phyloP scores from a whole-genome alignment of 2,113 vertebrate genomes.

The Mesembrinibis cayennensis region DNA sequence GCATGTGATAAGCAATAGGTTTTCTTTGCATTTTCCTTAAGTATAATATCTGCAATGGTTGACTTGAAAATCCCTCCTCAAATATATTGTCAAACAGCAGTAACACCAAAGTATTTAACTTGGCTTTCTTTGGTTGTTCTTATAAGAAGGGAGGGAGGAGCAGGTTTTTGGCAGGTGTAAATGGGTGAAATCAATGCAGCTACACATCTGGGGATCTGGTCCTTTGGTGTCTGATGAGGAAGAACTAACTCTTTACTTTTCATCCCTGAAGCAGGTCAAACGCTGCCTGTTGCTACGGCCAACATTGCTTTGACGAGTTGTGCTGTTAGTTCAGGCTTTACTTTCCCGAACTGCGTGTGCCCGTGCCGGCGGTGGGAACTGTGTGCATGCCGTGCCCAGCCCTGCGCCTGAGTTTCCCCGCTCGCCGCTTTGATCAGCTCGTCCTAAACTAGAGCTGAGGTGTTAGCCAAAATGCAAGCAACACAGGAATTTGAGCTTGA shows the following conservation, averaged over 20 bases:
- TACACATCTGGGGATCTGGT: not conserved
- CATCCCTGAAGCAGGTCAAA: not conserved
- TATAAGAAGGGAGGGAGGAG: not conserved
- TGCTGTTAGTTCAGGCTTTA: not conserved
- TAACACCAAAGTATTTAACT: not conserved
- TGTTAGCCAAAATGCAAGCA: not conserved
- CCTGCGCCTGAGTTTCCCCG: not conserved
- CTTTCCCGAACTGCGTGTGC: fast-evolving
- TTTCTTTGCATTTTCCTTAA: not conserved
- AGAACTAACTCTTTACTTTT: not conserved
- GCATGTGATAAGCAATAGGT: not conserved
- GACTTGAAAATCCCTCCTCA: not conserved
- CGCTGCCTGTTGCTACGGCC: not conserved
- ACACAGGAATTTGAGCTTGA: not conserved
- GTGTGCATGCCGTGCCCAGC: fast-evolving
- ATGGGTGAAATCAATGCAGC: not conserved
- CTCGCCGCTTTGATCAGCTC: not conserved
- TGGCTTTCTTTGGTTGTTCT: not conserved
- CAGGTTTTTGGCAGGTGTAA: not conserved
- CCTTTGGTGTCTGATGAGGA: not conserved
- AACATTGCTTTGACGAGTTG: not conserved
- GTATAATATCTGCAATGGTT: not conserved
- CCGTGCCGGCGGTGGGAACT: fast-evolving
- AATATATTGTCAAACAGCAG: not conserved
- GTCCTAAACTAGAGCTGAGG: not conserved